phyloP scores from a whole-genome alignment of 2,888 invertebrate genomes.

The Romanomermis culicivorax region DNA sequence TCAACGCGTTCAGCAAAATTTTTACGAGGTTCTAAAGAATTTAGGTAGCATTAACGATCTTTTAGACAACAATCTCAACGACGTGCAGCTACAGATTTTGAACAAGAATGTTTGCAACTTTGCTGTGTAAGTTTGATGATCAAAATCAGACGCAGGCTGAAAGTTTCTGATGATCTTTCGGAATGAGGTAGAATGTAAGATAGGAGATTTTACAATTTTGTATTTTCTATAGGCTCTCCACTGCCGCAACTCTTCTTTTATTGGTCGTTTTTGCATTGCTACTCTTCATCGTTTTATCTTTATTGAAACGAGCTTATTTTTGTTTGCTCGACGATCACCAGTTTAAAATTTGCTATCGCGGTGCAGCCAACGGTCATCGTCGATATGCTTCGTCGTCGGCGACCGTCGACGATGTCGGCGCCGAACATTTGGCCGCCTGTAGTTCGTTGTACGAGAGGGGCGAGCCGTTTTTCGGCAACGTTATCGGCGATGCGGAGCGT shows the following conservation, averaged over 20 bases:
- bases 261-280: not conserved
- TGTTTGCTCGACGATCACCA: too few relatives aligned
- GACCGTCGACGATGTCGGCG: too few relatives aligned
- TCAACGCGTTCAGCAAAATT: not conserved
- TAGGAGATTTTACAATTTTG: too few relatives aligned
- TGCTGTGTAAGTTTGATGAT: not conserved
- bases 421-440: not conserved
- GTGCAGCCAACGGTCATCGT: too few relatives aligned
- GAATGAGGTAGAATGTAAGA: too few relatives aligned
- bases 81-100: not conserved
- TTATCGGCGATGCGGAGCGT: not conserved
- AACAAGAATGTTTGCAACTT: not conserved
- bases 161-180: too few relatives aligned
- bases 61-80: not conserved
- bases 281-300: not conserved
- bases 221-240: too few relatives aligned
- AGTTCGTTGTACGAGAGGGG: not conserved
- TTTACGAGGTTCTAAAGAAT: not conserved
- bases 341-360: too few relatives aligned
- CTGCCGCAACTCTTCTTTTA: too few relatives aligned
- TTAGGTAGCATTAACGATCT: not conserved
- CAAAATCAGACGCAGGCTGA: not conserved
- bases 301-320: not conserved
- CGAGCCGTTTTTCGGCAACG: not conserved
- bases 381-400: too few relatives aligned